Evolutionary conservation across 2,797 vertebrate genomes (phyloP), one percentile per base, ranked within the genome.

Genomic region (Fundulus diaphanus): DNA sequence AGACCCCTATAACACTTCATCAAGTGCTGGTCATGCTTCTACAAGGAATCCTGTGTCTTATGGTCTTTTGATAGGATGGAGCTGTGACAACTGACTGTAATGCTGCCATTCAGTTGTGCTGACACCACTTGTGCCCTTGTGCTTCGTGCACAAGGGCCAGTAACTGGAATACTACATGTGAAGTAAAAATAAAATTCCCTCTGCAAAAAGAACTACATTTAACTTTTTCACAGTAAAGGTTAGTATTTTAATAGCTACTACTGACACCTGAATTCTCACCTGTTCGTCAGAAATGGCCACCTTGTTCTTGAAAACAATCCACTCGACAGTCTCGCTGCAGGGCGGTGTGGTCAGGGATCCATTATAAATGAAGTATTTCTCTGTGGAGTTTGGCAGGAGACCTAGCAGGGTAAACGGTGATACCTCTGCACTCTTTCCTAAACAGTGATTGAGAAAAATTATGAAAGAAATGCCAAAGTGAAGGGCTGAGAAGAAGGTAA

Each of bases 361-460:
- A 51, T 99, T 99, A 66, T 99, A 99, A 76, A 95, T 95, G 77
- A 98, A 99, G 82, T 97, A 99, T 80, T 98, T 98, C 67, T 97
- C 96, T 0, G 96, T 99, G 82, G 97, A 94, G 73, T 97, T 96
- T 0, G 98, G 98, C 77, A 99, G 93, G 81, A 99, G 96, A 61
- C 96, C 96, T 80, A 92, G 90, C 82, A 96, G 90, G 35, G 89
- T 31, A 89, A 99, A 98, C 1, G 97, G 95, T 11, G 91, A 90
- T 71, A 99, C 88, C 20, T 86, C 68, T 0, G 94, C 94, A 29
- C 93, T 96, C 82, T 99, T 99, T 82, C 97, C 98, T 99, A 88
- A 20, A 86, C 7, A 63, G 24, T 15, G 44, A 69, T 70, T 0
- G 0, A 59, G 22, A 72, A 4, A 8, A 8, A 2, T 65, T 42